A percentile compares a stretch with the other conserved stretches of the same genome.
Conservation (phyloP, 2,888 invertebrate species). For the Acronicta aceris region DNA sequence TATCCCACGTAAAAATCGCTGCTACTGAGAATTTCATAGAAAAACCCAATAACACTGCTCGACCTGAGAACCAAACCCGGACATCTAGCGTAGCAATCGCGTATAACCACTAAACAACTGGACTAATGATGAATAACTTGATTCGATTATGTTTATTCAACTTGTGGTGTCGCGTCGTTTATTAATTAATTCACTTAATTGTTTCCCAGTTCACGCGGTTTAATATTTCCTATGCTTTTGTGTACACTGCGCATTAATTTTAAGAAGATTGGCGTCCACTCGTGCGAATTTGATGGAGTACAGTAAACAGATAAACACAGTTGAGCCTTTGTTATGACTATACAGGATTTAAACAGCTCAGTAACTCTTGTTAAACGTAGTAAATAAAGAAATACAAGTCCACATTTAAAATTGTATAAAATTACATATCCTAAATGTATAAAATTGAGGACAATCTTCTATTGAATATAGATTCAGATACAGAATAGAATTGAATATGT, state of each 20-base stretch:
- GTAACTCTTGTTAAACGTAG: slow-evolving; percentile 15
- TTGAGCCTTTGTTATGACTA: slow-evolving; percentile 40
- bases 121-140: too few species aligned
- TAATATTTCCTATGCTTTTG: slow-evolving; percentile 52
- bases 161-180: slow-evolving; percentile 11
- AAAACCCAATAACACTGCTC: too few species aligned
- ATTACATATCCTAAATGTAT: too few species aligned
- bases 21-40: too few species aligned
- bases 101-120: too few species aligned
- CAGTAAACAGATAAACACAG: slow-evolving; percentile 46
- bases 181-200: slow-evolving; percentile 58
- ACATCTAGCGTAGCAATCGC: too few species aligned
- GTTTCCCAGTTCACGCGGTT: slow-evolving; percentile 52
- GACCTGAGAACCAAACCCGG: too few species aligned
- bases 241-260: slow-evolving; percentile 57
- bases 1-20: too few species aligned
- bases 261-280: slow-evolving; percentile 64
- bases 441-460: too few species aligned
- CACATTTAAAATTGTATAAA: too few species aligned
- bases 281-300: slow-evolving; percentile 57
- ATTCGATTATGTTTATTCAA: slow-evolving; percentile 1
- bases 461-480: too few species aligned
- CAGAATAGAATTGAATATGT: too few species aligned
- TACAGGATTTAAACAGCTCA: slow-evolving; percentile 35
- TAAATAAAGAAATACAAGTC: background rate